phyloP scores from a whole-genome alignment of 2,888 invertebrate genomes.

The Ryuthela nishihirai region DNA sequence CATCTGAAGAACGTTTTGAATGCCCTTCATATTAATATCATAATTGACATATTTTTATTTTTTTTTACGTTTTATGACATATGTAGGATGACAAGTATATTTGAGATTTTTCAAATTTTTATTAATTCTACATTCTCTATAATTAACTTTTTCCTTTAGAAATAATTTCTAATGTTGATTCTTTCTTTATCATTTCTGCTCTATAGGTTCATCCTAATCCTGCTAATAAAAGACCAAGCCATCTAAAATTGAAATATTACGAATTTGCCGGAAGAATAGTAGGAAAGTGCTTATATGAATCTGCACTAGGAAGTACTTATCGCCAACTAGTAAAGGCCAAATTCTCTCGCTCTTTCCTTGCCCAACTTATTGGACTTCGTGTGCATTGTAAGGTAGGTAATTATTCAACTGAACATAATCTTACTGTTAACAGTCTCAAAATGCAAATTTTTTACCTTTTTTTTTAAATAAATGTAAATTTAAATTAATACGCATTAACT shows the following conservation, averaged over 20 bases:
- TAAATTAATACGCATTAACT: background rate
- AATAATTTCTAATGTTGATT: too few species aligned
- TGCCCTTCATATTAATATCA: too few species aligned
- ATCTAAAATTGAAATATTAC: constrained; percentile 79
- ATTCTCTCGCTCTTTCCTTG: constrained; percentile 86
- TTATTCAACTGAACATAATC: too few species aligned
- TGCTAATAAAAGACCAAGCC: constrained; percentile 58
- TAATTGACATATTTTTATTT: too few species aligned
- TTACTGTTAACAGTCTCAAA: background rate
- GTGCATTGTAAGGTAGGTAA: constrained; percentile 79
- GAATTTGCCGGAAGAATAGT: constrained; percentile 89
- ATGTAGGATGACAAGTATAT: too few species aligned
- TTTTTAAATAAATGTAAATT: background rate
- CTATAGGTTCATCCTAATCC: constrained; percentile 70
- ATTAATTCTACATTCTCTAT: too few species aligned
- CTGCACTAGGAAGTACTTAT: constrained; percentile 82
- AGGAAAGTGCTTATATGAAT: constrained; percentile 92
- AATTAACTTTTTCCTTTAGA: too few species aligned
- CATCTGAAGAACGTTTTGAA: too few species aligned
- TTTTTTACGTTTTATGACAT: too few species aligned
- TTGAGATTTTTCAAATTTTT: too few species aligned
- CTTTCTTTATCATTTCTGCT: too few species aligned
- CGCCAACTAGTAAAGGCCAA: constrained; percentile 84
- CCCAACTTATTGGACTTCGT: constrained; percentile 86
- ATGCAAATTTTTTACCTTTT: background rate